Evolutionary conservation across 2,888 invertebrate species (phyloP).

Genomic region (Volucella inflata): DNA sequence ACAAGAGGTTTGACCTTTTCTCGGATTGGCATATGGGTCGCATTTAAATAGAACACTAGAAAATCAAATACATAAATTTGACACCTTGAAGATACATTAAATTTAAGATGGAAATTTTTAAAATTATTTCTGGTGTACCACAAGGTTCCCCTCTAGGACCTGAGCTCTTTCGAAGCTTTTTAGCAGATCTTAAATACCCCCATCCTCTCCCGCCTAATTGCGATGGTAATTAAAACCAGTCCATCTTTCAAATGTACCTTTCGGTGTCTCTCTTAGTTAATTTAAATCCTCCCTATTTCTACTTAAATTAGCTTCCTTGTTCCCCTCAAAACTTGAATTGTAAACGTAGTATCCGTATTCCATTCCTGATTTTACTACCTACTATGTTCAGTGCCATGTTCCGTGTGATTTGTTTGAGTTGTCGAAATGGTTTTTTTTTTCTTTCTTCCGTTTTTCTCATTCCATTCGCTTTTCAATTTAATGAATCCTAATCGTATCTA

Average conservation of each 20-base stretch:
- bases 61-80: slow-evolving; percentile 44
- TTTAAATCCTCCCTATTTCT: slow-evolving; percentile 12
- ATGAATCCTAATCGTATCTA: slow-evolving; percentile 72
- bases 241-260: slow-evolving; percentile 21
- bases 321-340: neutral
- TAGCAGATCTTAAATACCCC: too few relatives aligned
- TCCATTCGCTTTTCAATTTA: slow-evolving; percentile 65
- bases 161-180: neutral
- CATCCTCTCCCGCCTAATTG: slow-evolving; percentile 35
- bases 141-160: too few relatives aligned
- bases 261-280: neutral
- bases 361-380: neutral
- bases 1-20: slow-evolving; percentile 52
- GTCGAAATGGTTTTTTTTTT: slow-evolving; percentile 20
- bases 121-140: too few relatives aligned
- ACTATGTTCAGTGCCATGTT: slow-evolving; percentile 56
- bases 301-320: slow-evolving; percentile 35
- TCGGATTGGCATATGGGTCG: slow-evolving; percentile 18
- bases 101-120: neutral
- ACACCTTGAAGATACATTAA: slow-evolving; percentile 18
- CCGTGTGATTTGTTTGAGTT: slow-evolving; percentile 64
- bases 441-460: slow-evolving; percentile 12
- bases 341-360: slow-evolving; percentile 3
- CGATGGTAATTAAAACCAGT: slow-evolving; percentile 54
- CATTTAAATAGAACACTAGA: slow-evolving; percentile 46